These are phyloP conservation scores for Nansenia antarctica DNA, from an alignment of 2,113 vertebrate species.

Conservation along the genomic window DNA sequence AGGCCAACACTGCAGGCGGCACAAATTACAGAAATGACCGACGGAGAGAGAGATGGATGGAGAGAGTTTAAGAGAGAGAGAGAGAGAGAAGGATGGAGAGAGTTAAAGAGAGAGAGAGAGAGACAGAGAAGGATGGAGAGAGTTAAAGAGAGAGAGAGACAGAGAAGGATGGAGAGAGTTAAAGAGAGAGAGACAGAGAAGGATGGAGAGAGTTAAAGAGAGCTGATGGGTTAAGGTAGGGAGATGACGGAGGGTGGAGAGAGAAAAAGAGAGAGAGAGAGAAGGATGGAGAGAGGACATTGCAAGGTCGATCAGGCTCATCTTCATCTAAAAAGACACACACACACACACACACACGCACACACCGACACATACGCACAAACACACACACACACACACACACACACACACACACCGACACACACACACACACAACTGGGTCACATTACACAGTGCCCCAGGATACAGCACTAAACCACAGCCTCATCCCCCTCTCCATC, in stretches of 20 bases:
- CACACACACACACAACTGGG: slow-evolving; percentile 50
- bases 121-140: background rate
- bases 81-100: slow-evolving; percentile 6
- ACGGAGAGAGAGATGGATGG: no score
- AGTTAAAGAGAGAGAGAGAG: slow-evolving; percentile 1
- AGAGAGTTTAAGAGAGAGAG: background rate
- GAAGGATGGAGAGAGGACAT: slow-evolving; percentile 2
- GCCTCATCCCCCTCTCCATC: no score
- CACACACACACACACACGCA: slow-evolving; percentile 31
- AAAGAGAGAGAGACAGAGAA: background rate
- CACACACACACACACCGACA: slow-evolving; percentile 12
- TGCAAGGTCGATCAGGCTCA: no score
- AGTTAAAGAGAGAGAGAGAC: slow-evolving; percentile 3
- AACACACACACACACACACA: no score
- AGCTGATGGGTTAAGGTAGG: background rate
- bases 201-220: slow-evolving; percentile 4
- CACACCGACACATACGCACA: slow-evolving; percentile 38
- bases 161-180: slow-evolving; percentile 6
- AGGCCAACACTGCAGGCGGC: slow-evolving; percentile 68
- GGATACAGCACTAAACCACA: slow-evolving; percentile 4
- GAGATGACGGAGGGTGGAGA: slow-evolving; percentile 3
- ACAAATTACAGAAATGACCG: slow-evolving; percentile 47
- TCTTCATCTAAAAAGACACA: no score
- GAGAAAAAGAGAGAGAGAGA: slow-evolving; percentile 3
- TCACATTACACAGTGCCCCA: slow-evolving; percentile 33